Conservation (phyloP, 2,113 vertebrate species). For the Atherinomorus stipes region DNA sequence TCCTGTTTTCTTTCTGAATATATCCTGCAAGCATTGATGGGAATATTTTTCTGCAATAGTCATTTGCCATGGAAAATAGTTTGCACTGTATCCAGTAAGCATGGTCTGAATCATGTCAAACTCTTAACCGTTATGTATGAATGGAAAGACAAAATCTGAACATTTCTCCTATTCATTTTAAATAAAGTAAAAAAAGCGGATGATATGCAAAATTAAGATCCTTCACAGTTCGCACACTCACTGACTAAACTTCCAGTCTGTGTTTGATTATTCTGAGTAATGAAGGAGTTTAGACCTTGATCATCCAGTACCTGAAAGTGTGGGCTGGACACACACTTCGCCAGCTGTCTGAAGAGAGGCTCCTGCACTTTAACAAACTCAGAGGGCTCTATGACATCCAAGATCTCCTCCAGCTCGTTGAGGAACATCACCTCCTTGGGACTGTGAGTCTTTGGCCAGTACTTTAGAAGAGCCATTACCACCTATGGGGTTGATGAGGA, state of each 20-base stretch:
- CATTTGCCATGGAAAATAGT: no score
- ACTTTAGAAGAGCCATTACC: constrained; percentile 97
- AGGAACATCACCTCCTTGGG: constrained; percentile 99
- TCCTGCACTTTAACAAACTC: constrained; percentile 99
- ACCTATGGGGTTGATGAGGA: constrained; percentile 79
- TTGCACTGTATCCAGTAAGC: no score
- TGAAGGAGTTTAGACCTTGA: neutral
- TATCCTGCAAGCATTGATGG: no score
- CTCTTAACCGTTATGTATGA: neutral
- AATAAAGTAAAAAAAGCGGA: neutral
- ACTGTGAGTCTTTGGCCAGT: constrained; percentile 99
- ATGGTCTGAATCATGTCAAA: no score
- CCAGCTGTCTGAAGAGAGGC: constrained; percentile 95
- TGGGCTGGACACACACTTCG: constrained; percentile 98
- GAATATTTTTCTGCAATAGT: no score
- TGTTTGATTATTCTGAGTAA: no score
- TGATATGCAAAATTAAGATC: no score
- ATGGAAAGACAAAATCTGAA: neutral
- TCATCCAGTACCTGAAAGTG: constrained; percentile 90
- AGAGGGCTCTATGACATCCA: constrained; percentile 97
- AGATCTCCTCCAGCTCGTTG: constrained; percentile 96
- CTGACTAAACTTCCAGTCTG: neutral
- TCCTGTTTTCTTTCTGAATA: neutral
- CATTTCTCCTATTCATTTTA: neutral
- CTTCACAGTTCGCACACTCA: no score